phyloP scores from a whole-genome alignment of 2,797 vertebrate genomes.

The Enteromius unitaeniatus region DNA sequence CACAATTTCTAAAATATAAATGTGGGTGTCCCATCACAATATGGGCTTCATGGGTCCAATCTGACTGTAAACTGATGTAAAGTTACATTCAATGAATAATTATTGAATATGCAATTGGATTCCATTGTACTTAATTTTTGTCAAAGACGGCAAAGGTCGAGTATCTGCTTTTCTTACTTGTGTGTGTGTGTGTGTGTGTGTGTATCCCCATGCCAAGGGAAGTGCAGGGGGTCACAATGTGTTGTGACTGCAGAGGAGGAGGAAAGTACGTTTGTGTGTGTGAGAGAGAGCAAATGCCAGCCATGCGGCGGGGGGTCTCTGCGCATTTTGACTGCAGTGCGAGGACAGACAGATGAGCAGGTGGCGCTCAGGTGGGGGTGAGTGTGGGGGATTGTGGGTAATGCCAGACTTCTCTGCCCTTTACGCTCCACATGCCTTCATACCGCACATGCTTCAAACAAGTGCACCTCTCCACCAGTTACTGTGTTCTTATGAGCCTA shows the following conservation, averaged over 20 bases:
- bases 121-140: not conserved
- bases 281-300: conserved; percentile 29
- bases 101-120: not conserved
- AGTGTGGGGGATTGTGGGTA: conserved; percentile 55
- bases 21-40: not conserved
- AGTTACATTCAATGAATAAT: not conserved
- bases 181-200: not conserved
- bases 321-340: conserved; percentile 43
- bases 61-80: not conserved
- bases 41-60: not conserved
- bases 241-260: conserved; percentile 70
- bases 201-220: conserved; percentile 53
- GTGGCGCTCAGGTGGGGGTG: conserved; percentile 84
- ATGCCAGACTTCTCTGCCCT: conserved; percentile 54
- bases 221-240: conserved; percentile 63
- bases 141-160: not conserved
- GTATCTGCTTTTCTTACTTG: not conserved
- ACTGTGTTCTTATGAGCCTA: conserved; percentile 6
- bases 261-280: conserved; percentile 53
- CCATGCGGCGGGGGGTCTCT: conserved; percentile 29
- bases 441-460: conserved; percentile 45
- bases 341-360: conserved; percentile 80
- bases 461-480: not conserved
- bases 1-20: not conserved
- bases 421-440: conserved; percentile 54